phyloP scores from a whole-genome alignment of 1,140 invertebrate genomes.

The Theocolax elegans region DNA sequence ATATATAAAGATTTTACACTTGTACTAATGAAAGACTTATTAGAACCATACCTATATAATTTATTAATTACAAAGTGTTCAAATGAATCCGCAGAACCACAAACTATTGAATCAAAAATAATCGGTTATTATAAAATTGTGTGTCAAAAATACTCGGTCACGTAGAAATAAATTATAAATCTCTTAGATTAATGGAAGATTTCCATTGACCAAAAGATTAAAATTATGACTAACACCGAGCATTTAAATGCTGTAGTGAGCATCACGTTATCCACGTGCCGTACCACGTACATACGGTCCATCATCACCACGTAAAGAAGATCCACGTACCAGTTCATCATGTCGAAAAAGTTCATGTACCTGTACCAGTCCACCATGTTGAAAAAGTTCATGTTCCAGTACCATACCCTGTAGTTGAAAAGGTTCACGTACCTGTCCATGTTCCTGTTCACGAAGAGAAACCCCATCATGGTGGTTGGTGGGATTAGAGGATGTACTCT shows the following conservation, averaged over 20 bases:
- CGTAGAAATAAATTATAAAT: not conserved
- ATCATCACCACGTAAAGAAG: slow-evolving; percentile 75
- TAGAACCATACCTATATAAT: no score
- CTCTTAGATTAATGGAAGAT: slow-evolving; percentile 45
- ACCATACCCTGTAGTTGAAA: slow-evolving; percentile 54
- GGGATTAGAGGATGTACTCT: no score
- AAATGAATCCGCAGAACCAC: no score
- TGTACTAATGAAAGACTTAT: no score
- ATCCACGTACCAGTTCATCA: slow-evolving; percentile 66
- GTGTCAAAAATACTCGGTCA: no score
- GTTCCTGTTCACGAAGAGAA: slow-evolving; percentile 52
- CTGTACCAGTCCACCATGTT: slow-evolving; percentile 62
- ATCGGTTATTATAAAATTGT: no score
- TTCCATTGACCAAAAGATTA: no score
- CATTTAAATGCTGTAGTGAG: no score
- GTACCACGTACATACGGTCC: slow-evolving; percentile 74
- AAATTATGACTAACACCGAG: no score
- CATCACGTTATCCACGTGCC: slow-evolving; percentile 73
- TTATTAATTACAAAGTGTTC: not conserved
- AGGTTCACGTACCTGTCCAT: slow-evolving; percentile 52
- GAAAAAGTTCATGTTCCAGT: slow-evolving; percentile 65
- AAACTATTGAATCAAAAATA: no score
- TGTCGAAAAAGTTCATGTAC: slow-evolving; percentile 67
- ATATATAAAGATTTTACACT: no score
- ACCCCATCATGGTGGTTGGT: slow-evolving; percentile 44